Base-by-base conservation (phyloP, 2,113 vertebrate species). In the Hepsetus odoe region DNA sequence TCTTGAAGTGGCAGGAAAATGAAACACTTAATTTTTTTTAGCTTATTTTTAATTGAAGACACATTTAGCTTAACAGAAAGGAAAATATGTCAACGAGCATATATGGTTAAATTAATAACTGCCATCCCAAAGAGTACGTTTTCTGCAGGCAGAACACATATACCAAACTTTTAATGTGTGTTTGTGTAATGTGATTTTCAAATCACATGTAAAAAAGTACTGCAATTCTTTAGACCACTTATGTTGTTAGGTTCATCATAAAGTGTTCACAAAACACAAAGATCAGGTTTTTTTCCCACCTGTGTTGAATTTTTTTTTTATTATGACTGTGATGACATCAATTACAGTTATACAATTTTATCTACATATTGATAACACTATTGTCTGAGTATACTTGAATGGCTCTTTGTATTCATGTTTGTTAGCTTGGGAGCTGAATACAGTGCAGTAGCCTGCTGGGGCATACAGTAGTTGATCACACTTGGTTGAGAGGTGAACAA, bases 401-500 rank as follows among this genome's bases (percentile, higher is more conserved):
- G 51, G 38, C n/a, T 66, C 66, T 77, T 24, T 77, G 66, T 49
- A 62, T 61, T 26, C 16, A 16, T 59, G 32, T 70, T 72, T 80
- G 72, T 72, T 66, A 42, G 56, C 78, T 83, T 77, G 85, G 46
- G 81, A 76, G 76, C 69, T 58, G 82, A 64, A 78, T 72, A 59
- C 68, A 85, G 90, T 83, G 90, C 84, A 83, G 80, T 82, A 76
- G 58, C 92, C 92, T 92, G 89, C 87, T 81, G 92, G 81, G 92
- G 42, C 66, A 83, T 64, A 72, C 84, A 79, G 81, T 83, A 85
- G 77, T 79, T 44, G 77, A 79, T 74, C 44, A 79, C 76, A 84
- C 85, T 72, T 70, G 77, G 68, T 75, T 83, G 78, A 88, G 80
- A 80, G 58, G 84, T 83, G 83, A 86, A 84, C 84, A 85, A 86